Conservation (phyloP, 1,140 invertebrate species). For the Triops cancriformis region DNA sequence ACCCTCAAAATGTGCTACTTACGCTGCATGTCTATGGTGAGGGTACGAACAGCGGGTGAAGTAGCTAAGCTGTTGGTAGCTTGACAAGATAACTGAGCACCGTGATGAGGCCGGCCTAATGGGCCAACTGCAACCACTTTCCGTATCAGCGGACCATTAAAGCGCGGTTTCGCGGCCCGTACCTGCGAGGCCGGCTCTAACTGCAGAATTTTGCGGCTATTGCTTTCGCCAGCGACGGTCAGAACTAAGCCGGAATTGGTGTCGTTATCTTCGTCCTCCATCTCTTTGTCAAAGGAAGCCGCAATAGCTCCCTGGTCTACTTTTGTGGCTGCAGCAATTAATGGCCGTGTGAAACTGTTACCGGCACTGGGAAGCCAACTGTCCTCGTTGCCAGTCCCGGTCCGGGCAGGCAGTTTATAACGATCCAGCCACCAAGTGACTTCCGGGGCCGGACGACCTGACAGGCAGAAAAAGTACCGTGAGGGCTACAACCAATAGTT, state of each 20-base stretch:
- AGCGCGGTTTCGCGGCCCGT: neutral
- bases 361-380: neutral
- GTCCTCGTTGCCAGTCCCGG: neutral
- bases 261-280: neutral
- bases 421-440: slow-evolving; percentile 23
- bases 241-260: neutral
- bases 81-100: slow-evolving; percentile 73
- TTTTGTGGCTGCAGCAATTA: neutral
- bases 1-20: slow-evolving; percentile 40
- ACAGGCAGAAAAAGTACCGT: neutral
- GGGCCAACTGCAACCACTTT: slow-evolving; percentile 21
- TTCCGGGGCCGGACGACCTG: slow-evolving; percentile 18
- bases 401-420: slow-evolving; percentile 14
- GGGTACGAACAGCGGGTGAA: slow-evolving; percentile 63
- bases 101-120: slow-evolving; percentile 47
- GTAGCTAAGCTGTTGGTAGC: slow-evolving; percentile 77
- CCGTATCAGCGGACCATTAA: neutral
- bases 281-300: neutral
- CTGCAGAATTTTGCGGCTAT: neutral
- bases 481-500: neutral
- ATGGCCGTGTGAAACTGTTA: slow-evolving; percentile 10
- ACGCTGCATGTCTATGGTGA: slow-evolving; percentile 69
- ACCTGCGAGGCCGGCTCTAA: neutral
- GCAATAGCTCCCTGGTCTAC: neutral
- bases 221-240: neutral